Conservation (phyloP, 2,113 vertebrate genomes). For the Trinectes maculatus region DNA sequence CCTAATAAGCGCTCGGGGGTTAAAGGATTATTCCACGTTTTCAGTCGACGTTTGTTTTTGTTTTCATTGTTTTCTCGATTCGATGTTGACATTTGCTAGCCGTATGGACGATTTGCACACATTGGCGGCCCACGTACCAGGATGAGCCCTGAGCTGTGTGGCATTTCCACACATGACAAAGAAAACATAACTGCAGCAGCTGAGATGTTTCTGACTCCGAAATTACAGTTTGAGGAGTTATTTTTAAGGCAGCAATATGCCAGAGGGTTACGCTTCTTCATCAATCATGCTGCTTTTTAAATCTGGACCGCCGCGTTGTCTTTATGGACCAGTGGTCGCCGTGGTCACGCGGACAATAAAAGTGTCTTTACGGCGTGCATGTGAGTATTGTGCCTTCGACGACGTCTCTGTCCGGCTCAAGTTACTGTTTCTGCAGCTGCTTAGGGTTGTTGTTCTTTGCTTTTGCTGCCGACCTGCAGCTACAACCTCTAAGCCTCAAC, state of each 20-base stretch:
- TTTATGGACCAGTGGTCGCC: neutral
- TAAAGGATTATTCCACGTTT: constrained; percentile 26
- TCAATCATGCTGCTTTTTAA: constrained; percentile 27
- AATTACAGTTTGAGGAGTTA: constrained; percentile 54
- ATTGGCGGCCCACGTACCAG: constrained; percentile 3
- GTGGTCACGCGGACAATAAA: constrained; percentile 18
- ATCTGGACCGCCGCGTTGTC: too few species aligned
- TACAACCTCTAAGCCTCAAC: constrained; percentile 58
- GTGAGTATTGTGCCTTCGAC: constrained; percentile 45
- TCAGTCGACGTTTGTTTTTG: constrained; percentile 18
- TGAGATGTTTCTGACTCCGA: constrained; percentile 46
- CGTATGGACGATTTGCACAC: constrained; percentile 31
- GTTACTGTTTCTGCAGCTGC: constrained; percentile 83
- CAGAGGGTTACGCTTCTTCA: constrained; percentile 14
- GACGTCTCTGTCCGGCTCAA: constrained; percentile 54
- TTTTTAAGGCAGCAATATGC: constrained; percentile 53
- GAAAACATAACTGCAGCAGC: constrained; percentile 55
- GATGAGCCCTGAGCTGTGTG: constrained; percentile 17
- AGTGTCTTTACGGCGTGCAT: constrained; percentile 47
- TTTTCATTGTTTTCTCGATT: constrained; percentile 6
- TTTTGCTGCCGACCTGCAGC: constrained; percentile 65
- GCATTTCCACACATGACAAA: constrained; percentile 44
- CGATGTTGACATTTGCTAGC: constrained; percentile 3
- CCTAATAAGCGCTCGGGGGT: constrained; percentile 34
- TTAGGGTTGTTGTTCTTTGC: constrained; percentile 75